Conservation (phyloP, 2,113 vertebrate species). For the Rynchops niger region DNA sequence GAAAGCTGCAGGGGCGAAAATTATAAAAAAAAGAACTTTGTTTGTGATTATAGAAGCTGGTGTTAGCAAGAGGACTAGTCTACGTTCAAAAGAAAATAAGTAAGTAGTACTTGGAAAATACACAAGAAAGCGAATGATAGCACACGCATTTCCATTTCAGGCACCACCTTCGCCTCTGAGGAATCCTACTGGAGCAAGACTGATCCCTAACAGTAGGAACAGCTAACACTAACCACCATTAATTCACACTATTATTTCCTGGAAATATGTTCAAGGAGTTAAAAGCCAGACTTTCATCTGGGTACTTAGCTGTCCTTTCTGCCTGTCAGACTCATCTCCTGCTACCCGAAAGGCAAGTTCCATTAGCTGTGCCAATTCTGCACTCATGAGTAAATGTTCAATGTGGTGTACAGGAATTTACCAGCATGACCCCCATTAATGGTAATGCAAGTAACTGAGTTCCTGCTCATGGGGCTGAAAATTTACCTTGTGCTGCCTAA, state of each 20-base stretch:
- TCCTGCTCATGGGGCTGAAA: conserved; percentile 49
- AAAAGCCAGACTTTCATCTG: conserved; percentile 50
- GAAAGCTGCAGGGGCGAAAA: background rate
- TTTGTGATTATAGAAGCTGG: background rate
- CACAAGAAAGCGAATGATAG: background rate
- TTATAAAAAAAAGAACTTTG: background rate
- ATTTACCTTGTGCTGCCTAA: conserved; percentile 7
- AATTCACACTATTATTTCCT: conserved; percentile 18
- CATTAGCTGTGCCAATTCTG: conserved; percentile 60
- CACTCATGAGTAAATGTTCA: conserved; percentile 61
- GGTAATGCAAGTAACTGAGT: conserved; percentile 39
- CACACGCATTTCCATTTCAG: background rate
- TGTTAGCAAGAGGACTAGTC: background rate
- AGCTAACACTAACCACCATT: conserved; percentile 14
- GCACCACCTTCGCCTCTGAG: background rate
- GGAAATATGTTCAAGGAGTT: conserved; percentile 39
- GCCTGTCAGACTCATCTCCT: conserved; percentile 43
- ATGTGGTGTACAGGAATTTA: conserved; percentile 60
- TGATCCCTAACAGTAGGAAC: conserved; percentile 6
- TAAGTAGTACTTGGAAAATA: background rate
- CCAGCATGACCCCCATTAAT: conserved; percentile 64
- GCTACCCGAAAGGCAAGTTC: conserved; percentile 47
- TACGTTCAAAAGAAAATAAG: background rate
- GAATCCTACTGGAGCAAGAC: conserved; percentile 2
- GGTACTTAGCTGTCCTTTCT: conserved; percentile 33